These are phyloP conservation scores for Agrenia bidenticulata DNA, from an alignment of 2,888 invertebrate species.

Conservation along the genomic window DNA sequence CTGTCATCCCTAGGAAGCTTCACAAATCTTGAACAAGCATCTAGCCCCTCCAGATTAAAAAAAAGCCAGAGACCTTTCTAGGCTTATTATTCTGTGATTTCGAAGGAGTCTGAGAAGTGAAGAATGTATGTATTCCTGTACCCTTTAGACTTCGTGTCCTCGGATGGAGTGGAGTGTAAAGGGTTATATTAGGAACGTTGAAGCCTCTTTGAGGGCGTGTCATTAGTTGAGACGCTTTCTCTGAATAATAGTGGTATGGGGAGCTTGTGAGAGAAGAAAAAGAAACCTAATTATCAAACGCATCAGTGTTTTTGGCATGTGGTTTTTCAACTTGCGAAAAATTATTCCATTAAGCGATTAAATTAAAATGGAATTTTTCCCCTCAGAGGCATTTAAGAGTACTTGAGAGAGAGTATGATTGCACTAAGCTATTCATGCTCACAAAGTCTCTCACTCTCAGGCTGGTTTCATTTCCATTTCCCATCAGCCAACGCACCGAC, in stretches of 20 bases:
- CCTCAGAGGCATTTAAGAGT: conserved; percentile 23
- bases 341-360: conserved; percentile 54
- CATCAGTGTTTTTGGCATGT: conserved; percentile 54
- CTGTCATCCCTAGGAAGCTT: background rate
- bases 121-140: no score
- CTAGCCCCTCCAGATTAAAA: no score
- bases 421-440: conserved; percentile 17
- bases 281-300: conserved; percentile 53
- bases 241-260: conserved; percentile 12
- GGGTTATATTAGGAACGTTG: background rate
- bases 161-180: no score
- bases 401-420: conserved; percentile 11
- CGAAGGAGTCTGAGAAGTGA: no score
- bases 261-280: conserved; percentile 14
- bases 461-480: conserved; percentile 13
- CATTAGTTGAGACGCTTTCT: conserved; percentile 12
- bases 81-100: no score
- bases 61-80: no score
- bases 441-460: conserved; percentile 4
- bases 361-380: conserved; percentile 45
- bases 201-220: background rate
- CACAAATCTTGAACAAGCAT: no score
- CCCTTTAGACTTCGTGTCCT: no score
- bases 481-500: conserved; percentile 2
- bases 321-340: conserved; percentile 52